Evolutionary conservation across 2,888 invertebrate species (phyloP).

Genomic region (Acleris emargana): DNA sequence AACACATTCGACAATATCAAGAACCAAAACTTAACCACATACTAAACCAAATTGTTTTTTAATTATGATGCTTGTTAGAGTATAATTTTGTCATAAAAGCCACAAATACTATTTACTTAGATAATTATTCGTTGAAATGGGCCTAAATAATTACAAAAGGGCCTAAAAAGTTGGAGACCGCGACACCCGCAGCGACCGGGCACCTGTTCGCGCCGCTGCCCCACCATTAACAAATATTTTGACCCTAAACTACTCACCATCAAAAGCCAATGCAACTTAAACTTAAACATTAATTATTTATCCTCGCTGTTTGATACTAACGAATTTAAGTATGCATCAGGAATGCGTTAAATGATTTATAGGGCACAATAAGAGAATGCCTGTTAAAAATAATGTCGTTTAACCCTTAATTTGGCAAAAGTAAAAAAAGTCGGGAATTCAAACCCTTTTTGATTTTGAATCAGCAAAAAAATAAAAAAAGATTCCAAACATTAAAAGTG

Average conservation of each 20-base stretch:
- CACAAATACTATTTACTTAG: slow-evolving; percentile 57
- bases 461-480: too few species aligned
- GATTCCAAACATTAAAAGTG: too few species aligned
- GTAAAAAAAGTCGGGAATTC: too few species aligned
- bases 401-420: too few species aligned
- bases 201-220: slow-evolving; percentile 33
- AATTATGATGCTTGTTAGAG: slow-evolving; percentile 59
- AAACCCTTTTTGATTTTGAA: too few species aligned
- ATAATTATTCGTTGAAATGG: slow-evolving; percentile 59
- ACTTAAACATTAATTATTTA: slow-evolving; percentile 39
- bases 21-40: slow-evolving; percentile 21
- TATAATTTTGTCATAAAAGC: slow-evolving; percentile 44
- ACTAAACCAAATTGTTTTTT: slow-evolving; percentile 56
- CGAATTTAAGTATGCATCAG: too few species aligned
- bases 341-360: too few species aligned
- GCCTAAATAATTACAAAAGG: slow-evolving; percentile 51
- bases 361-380: too few species aligned
- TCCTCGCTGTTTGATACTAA: background rate
- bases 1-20: slow-evolving; percentile 28
- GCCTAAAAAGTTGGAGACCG: slow-evolving; percentile 52
- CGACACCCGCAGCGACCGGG: slow-evolving; percentile 37
- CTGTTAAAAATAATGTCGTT: too few species aligned
- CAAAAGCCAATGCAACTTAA: slow-evolving; percentile 34
- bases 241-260: slow-evolving; percentile 48
- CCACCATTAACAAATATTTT: slow-evolving; percentile 49